phyloP scores from a whole-genome alignment of 2,797 vertebrate genomes.

The Pseudochirops cupreus region DNA sequence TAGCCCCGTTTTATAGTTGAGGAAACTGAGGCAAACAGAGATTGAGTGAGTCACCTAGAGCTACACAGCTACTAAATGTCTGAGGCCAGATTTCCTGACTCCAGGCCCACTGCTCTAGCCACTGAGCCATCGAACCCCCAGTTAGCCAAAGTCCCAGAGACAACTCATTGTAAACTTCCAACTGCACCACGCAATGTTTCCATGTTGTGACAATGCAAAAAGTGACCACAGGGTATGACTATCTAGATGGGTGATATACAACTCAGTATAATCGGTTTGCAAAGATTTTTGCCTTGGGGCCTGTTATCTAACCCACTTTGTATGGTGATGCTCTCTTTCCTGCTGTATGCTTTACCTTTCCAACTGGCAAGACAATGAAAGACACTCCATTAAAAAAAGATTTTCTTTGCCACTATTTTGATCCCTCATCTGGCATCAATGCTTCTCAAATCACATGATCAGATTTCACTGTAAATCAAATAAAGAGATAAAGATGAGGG shows the following conservation, averaged over 20 bases:
- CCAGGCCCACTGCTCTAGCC: neutral
- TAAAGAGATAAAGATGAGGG: conserved; percentile 75
- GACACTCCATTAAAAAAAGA: conserved; percentile 72
- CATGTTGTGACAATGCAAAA: conserved; percentile 58
- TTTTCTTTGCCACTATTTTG: conserved; percentile 82
- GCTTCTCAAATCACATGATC: conserved; percentile 81
- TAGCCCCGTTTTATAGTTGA: neutral
- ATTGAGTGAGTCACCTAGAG: neutral
- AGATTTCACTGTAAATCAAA: conserved; percentile 83
- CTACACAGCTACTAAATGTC: neutral
- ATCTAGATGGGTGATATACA: conserved; percentile 59
- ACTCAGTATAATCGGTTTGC: conserved; percentile 70
- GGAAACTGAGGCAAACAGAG: neutral
- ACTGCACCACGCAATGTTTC: conserved; percentile 55
- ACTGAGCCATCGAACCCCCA: conserved; percentile 54
- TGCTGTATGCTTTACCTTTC: conserved; percentile 82
- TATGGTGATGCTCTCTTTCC: conserved; percentile 83
- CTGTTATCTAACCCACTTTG: conserved; percentile 82
- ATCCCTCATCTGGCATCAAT: conserved; percentile 78
- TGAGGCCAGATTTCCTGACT: neutral
- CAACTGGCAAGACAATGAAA: conserved; percentile 78
- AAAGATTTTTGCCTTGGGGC: conserved; percentile 66
- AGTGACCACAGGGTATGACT: conserved; percentile 58
- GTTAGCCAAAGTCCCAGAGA: conserved; percentile 35
- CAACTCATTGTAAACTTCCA: conserved; percentile 53